Conservation (phyloP, 2,113 vertebrate species). For the Taxidea taxus region DNA sequence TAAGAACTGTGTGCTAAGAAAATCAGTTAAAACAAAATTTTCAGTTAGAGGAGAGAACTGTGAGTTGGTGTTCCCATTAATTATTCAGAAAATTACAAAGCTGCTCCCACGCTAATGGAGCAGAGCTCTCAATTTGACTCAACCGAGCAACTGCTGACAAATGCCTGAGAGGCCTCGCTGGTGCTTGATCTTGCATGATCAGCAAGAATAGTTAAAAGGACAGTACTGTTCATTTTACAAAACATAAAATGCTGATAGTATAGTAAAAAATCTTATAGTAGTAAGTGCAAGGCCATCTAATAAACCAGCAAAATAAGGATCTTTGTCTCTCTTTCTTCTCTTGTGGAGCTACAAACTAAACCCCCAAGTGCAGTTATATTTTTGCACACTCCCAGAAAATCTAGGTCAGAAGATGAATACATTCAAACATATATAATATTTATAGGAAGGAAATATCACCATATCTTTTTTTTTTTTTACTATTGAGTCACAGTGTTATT, state of each 20-base stretch:
- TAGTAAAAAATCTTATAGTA: neutral
- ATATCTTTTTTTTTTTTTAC: neutral
- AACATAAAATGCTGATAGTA: too few species aligned
- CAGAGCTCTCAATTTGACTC: conserved; percentile 30
- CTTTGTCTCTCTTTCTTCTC: neutral
- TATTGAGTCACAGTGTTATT: neutral
- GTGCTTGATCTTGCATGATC: conserved; percentile 41
- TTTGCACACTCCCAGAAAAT: neutral
- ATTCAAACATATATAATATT: neutral
- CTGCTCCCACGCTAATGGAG: conserved; percentile 42
- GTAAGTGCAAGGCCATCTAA: neutral
- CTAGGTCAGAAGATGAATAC: neutral
- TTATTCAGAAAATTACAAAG: conserved; percentile 55
- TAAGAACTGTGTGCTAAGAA: neutral
- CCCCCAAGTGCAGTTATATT: too few species aligned
- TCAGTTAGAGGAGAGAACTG: neutral
- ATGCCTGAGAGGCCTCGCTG: neutral
- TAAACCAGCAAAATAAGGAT: neutral
- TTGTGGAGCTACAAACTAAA: neutral
- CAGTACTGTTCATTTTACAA: conserved; percentile 47
- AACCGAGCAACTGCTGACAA: conserved; percentile 44
- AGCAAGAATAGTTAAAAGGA: conserved; percentile 56
- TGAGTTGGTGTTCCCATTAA: conserved; percentile 52
- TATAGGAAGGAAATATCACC: neutral
- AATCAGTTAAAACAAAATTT: conserved; percentile 30